A percentile compares a stretch with the other conserved stretches of the same genome.
These are phyloP conservation scores for Polymixis lichenea DNA, from an alignment of 2,888 invertebrate genomes.

Conservation along the genomic window DNA sequence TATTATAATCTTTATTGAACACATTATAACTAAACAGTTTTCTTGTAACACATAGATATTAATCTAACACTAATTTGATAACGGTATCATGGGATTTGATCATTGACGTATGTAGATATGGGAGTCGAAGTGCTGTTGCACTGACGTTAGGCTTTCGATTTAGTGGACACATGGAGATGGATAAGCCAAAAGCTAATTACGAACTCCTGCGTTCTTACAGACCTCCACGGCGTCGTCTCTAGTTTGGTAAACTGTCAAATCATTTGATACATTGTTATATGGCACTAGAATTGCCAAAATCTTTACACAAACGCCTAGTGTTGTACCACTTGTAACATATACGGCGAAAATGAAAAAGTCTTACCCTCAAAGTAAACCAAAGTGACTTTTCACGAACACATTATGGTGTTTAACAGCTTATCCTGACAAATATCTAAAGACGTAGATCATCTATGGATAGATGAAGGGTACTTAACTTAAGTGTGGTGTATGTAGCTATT, in stretches of 20 bases:
- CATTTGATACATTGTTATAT: background rate
- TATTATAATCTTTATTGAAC: conserved; percentile 40
- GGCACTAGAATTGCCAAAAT: background rate
- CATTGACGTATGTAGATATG: conserved; percentile 25
- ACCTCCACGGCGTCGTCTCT: background rate
- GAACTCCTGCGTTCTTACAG: background rate
- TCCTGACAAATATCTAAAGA: background rate
- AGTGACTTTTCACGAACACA: background rate
- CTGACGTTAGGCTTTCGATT: background rate
- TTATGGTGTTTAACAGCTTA: background rate
- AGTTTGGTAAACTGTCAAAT: background rate
- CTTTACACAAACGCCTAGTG: background rate
- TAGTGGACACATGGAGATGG: background rate
- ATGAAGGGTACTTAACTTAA: background rate
- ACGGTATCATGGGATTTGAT: conserved; percentile 23
- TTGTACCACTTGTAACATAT: background rate
- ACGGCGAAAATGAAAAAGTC: background rate
- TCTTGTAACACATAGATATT: conserved; percentile 13
- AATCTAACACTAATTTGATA: conserved; percentile 37
- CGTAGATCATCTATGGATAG: background rate
- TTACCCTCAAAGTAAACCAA: background rate
- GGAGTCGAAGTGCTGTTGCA: conserved; percentile 5
- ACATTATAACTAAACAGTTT: conserved; percentile 10
- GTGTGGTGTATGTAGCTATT: background rate
- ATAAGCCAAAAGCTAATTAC: background rate